phyloP scores from a whole-genome alignment of 1,140 invertebrate genomes.

The Pseudomyrmex pallidus region DNA sequence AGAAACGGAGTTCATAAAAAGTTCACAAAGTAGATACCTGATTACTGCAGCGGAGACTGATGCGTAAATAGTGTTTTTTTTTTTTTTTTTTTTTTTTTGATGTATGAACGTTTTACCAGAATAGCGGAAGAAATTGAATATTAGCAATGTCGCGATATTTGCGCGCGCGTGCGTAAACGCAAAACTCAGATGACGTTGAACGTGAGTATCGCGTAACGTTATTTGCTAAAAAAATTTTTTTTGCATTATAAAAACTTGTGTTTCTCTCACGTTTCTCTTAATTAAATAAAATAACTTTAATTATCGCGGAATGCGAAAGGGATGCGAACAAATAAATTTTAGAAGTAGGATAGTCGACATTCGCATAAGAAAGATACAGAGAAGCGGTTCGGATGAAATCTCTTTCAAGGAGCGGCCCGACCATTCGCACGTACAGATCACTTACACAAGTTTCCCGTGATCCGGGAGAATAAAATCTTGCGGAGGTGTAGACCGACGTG shows the following conservation, averaged over 20 bases:
- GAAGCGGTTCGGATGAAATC: neutral
- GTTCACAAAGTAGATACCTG: slow-evolving; percentile 29
- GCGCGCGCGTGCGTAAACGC: neutral
- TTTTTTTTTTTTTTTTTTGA: too few relatives aligned
- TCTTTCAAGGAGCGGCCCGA: neutral
- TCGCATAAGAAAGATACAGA: neutral
- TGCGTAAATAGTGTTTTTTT: slow-evolving; percentile 23
- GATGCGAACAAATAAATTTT: neutral
- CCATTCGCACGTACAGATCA: slow-evolving; percentile 27
- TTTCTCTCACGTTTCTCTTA: neutral
- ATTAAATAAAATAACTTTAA: neutral
- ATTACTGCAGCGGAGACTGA: slow-evolving; percentile 18
- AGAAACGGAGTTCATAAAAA: slow-evolving; percentile 13
- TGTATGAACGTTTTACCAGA: neutral
- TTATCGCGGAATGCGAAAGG: neutral
- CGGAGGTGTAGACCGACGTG: neutral
- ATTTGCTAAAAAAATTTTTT: too few relatives aligned
- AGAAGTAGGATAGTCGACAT: neutral
- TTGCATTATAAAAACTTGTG: neutral
- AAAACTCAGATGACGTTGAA: neutral
- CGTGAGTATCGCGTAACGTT: too few relatives aligned
- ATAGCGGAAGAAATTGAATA: neutral
- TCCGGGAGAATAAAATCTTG: slow-evolving; percentile 39
- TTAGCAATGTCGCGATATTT: neutral
- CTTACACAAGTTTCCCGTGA: slow-evolving; percentile 41